These are phyloP conservation scores for Solea senegalensis DNA, from an alignment of 2,113 vertebrate species.

Conservation along the genomic window DNA sequence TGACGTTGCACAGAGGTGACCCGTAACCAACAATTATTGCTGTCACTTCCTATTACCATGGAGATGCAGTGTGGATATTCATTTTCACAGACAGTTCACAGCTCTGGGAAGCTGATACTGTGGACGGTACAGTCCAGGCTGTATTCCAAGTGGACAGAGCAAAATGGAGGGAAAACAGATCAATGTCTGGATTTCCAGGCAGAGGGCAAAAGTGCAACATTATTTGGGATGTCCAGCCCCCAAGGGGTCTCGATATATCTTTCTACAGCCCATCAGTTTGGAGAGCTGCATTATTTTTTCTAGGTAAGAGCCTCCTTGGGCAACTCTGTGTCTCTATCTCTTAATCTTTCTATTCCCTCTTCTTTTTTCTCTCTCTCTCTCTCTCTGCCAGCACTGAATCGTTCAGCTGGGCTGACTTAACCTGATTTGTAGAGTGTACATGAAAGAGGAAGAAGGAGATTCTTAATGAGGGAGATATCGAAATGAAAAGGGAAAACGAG, in stretches of 20 bases:
- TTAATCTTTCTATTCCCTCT: neutral
- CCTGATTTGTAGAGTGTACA: conserved; percentile 34
- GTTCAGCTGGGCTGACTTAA: conserved; percentile 40
- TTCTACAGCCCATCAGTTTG: conserved; percentile 45
- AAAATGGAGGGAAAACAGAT: conserved; percentile 50
- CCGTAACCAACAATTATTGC: conserved; percentile 20
- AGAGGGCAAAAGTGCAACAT: conserved; percentile 57
- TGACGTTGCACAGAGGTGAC: neutral
- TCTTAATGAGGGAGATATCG: conserved; percentile 21
- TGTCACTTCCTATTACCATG: conserved; percentile 14
- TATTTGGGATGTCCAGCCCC: conserved; percentile 54
- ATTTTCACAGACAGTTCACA: conserved; percentile 35
- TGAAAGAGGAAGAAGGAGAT: conserved; percentile 15
- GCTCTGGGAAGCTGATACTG: conserved; percentile 14
- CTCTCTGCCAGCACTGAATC: conserved; percentile 16
- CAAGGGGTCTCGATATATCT: conserved; percentile 21
- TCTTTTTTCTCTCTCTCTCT: neutral
- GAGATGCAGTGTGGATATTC: conserved; percentile 9
- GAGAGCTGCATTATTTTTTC: conserved; percentile 15
- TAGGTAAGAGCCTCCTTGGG: conserved; percentile 18
- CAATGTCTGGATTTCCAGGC: conserved; percentile 58
- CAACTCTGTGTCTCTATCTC: conserved; percentile 23
- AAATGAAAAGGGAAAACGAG: conserved; percentile 11
- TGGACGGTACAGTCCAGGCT: conserved; percentile 8
- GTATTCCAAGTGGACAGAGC: conserved; percentile 17